These are phyloP conservation scores for Balearica regulorum DNA, from an alignment of 2,797 vertebrate species.

Conservation along the genomic window DNA sequence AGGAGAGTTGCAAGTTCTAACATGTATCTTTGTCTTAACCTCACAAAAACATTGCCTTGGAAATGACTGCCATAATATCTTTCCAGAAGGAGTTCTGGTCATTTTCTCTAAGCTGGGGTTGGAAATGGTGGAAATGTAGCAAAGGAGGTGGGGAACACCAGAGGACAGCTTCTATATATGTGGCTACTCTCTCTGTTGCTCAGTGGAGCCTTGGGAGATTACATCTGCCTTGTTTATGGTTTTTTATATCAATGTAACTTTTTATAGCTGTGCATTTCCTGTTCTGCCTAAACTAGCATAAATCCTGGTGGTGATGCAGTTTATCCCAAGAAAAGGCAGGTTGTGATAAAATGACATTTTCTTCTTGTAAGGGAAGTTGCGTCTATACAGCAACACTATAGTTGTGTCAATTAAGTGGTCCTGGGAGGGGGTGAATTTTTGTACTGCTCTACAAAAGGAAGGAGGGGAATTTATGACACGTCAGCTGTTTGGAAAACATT, in stretches of 20 bases:
- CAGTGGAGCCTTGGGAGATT: background rate
- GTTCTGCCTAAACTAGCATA: background rate
- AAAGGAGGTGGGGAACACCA: background rate
- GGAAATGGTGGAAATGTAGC: background rate
- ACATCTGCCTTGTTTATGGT: background rate
- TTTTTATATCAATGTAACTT: background rate
- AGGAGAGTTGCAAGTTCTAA: background rate
- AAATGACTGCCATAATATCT: background rate
- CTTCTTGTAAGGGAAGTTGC: background rate
- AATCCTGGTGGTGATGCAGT: background rate
- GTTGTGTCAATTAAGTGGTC: background rate
- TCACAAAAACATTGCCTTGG: background rate
- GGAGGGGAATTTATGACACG: constrained; percentile 37
- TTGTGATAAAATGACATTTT: background rate
- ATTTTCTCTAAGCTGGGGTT: background rate
- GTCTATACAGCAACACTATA: background rate
- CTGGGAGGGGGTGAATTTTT: background rate
- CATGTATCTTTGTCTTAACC: background rate
- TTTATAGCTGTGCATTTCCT: background rate
- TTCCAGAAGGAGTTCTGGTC: background rate
- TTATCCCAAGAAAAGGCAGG: background rate
- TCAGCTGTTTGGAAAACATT: constrained; percentile 40
- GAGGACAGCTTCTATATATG: background rate
- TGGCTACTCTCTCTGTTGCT: background rate
- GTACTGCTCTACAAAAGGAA: background rate